Evolutionary conservation across 2,797 vertebrate species (phyloP).

Genomic region (Miichthys miiuy): DNA sequence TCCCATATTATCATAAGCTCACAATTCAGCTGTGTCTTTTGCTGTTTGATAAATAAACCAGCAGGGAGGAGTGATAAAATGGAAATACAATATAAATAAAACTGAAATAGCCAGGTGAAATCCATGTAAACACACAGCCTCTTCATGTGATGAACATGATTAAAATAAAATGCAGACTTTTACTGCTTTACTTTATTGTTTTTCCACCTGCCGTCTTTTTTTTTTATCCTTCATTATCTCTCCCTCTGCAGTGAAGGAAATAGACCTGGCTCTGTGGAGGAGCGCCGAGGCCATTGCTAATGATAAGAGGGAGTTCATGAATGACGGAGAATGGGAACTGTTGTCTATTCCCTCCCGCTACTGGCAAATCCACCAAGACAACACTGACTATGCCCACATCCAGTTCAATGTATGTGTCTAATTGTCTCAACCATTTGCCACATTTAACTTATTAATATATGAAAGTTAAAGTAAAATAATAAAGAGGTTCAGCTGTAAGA

Average conservation of each 20-base stretch:
- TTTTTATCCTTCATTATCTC: slow-evolving; percentile 5
- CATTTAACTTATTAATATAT: background rate
- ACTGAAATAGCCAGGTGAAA: background rate
- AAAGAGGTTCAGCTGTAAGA: background rate
- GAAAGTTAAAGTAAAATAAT: background rate
- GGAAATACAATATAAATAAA: background rate
- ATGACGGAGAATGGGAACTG: slow-evolving; percentile 91
- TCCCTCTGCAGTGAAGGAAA: slow-evolving; percentile 85
- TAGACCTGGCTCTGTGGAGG: slow-evolving; percentile 89
- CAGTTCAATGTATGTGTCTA: slow-evolving; percentile 87
- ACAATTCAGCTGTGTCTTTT: background rate
- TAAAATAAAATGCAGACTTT: background rate
- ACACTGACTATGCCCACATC: slow-evolving; percentile 88
- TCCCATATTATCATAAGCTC: background rate
- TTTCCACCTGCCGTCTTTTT: background rate
- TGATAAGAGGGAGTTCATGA: slow-evolving; percentile 86
- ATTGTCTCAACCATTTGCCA: background rate
- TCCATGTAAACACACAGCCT: background rate
- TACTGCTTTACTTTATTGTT: background rate
- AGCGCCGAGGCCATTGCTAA: slow-evolving; percentile 83
- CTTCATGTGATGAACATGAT: background rate
- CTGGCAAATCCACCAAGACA: slow-evolving; percentile 76
- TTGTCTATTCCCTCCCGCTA: slow-evolving; percentile 88
- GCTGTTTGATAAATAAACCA: background rate
- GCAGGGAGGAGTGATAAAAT: background rate